Evolutionary conservation across 2,888 invertebrate genomes (phyloP).

Genomic region (Apodemia duryi): DNA sequence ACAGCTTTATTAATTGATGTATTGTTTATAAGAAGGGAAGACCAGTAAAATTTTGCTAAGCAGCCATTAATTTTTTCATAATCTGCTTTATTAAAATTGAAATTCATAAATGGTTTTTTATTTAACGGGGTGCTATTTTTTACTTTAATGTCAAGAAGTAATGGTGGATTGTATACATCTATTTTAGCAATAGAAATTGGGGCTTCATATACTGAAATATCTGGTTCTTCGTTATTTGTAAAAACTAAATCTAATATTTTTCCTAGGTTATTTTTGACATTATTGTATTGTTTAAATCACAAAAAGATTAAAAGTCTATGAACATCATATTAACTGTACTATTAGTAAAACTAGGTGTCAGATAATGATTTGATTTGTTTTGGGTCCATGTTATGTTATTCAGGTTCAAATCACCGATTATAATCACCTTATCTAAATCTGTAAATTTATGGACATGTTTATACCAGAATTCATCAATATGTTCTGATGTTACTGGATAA

Average conservation of each 20-base stretch:
- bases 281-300: neutral
- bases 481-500: no score
- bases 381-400: neutral
- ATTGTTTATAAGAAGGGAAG: neutral
- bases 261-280: neutral
- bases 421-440: neutral
- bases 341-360: neutral
- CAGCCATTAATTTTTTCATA: neutral
- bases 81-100: neutral
- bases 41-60: neutral
- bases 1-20: neutral
- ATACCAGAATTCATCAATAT: no score
- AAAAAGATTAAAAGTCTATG: neutral
- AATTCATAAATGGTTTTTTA: neutral
- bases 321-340: neutral
- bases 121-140: neutral
- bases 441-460: neutral
- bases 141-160: neutral
- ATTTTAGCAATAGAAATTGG: conserved; percentile 1
- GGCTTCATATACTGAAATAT: neutral
- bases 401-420: neutral
- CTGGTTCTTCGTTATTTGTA: neutral
- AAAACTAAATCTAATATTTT: neutral
- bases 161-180: neutral
- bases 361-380: neutral